Percentiles rank a stretch among this genome's conserved stretches.
Evolutionary conservation across 2,797 vertebrate species (phyloP).

Genomic region (Lagorchestes hirsutus): DNA sequence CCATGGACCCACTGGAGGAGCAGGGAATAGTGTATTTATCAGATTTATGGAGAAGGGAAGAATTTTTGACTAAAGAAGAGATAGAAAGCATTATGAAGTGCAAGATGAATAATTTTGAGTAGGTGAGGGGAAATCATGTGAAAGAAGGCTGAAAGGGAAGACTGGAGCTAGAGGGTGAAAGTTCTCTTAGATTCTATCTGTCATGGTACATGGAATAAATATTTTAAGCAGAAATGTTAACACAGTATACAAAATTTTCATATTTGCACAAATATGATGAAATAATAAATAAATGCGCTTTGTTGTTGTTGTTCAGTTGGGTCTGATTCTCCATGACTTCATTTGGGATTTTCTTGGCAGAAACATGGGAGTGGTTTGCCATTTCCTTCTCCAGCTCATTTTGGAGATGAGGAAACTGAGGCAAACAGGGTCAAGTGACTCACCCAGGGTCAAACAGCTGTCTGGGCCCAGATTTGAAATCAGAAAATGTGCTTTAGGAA

Average conservation of each 20-base stretch:
- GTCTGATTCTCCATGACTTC: not conserved
- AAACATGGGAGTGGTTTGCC: not conserved
- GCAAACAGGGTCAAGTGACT: not conserved
- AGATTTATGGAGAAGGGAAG: no score
- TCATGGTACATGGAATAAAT: not conserved
- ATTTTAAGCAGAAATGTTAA: constrained; percentile 45
- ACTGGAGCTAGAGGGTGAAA: not conserved
- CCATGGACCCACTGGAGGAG: no score
- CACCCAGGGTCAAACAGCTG: not conserved
- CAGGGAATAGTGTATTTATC: no score
- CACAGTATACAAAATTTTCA: constrained; percentile 54
- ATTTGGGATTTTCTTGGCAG: not conserved
- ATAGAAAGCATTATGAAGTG: no score
- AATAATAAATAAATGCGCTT: not conserved
- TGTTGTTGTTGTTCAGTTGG: not conserved
- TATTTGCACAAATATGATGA: constrained; percentile 49
- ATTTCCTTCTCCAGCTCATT: not conserved
- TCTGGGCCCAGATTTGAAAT: not conserved
- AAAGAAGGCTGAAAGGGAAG: not conserved
- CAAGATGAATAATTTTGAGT: no score
- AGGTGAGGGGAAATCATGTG: not conserved
- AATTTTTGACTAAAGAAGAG: no score
- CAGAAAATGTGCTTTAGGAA: not conserved
- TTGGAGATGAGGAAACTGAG: not conserved
- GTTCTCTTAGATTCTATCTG: not conserved